These are phyloP conservation scores for Melanaphis sacchari DNA, from an alignment of 1,140 invertebrate species.

Conservation along the genomic window DNA sequence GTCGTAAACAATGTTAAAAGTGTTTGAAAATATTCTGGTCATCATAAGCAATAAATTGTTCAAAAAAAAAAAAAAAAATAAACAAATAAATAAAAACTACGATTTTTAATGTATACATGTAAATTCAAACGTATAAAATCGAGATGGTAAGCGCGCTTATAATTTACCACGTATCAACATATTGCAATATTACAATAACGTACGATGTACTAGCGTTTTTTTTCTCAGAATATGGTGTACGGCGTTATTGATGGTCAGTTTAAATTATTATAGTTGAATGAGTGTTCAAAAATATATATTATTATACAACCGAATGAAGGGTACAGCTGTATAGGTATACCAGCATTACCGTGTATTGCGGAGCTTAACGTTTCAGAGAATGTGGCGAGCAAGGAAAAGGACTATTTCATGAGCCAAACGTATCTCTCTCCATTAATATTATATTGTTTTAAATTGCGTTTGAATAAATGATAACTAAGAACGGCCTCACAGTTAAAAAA, in stretches of 20 bases:
- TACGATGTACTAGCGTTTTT: not conserved
- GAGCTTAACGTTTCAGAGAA: not conserved
- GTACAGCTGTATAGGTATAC: too few relatives aligned
- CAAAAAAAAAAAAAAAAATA: not conserved
- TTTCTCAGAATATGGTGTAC: not conserved
- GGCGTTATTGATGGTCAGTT: not conserved
- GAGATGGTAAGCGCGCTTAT: not conserved
- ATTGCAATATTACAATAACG: not conserved
- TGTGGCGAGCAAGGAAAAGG: not conserved
- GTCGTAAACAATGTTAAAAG: not conserved
- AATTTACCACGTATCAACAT: not conserved
- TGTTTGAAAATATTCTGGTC: not conserved
- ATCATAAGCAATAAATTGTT: not conserved
- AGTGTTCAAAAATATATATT: constrained; percentile 5
- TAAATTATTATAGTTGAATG: not conserved
- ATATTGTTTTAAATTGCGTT: constrained; percentile 1
- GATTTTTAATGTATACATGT: not conserved
- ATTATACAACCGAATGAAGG: not conserved
- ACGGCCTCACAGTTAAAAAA: not conserved
- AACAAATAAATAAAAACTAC: too few relatives aligned
- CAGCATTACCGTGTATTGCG: not conserved
- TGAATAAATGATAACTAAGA: not conserved
- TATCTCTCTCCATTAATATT: not conserved
- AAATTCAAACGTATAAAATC: not conserved
- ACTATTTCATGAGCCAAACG: not conserved